A percentile compares a stretch with the other conserved stretches of the same genome.
Evolutionary conservation across 53 echinoderm and acorn worm genomes (phyloP).

Genomic region (Antedon mediterranea): DNA sequence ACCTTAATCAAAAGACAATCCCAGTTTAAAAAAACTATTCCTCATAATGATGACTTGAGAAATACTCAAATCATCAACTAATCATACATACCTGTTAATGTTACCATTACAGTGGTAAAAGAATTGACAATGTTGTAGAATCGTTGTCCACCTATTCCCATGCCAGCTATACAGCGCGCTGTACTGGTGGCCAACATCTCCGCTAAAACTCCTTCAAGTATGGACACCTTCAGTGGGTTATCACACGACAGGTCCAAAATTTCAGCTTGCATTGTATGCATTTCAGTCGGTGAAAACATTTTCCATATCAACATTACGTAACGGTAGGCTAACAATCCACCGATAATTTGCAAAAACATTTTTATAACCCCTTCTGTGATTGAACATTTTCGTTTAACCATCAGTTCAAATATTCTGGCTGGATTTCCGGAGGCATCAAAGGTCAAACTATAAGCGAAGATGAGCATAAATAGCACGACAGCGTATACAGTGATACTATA

Average conservation of each 20-base stretch:
- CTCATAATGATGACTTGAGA: too few species aligned
- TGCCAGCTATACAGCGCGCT: slow-evolving; percentile 37
- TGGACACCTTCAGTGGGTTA: slow-evolving; percentile 30
- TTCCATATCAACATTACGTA: slow-evolving; percentile 58
- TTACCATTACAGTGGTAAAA: slow-evolving; percentile 41
- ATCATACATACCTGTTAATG: slow-evolving; percentile 35
- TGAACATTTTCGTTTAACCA: slow-evolving; percentile 38
- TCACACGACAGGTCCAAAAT: slow-evolving; percentile 25
- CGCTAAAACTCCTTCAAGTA: slow-evolving; percentile 27
- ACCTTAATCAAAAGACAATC: too few species aligned
- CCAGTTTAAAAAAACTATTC: too few species aligned
- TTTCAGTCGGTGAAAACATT: slow-evolving; percentile 23
- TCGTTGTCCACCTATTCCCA: slow-evolving; percentile 19
- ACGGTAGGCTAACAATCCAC: slow-evolving; percentile 41
- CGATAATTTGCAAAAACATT: slow-evolving; percentile 39
- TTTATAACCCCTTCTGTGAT: slow-evolving; percentile 29
- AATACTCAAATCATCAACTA: too few species aligned
- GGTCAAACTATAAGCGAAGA: slow-evolving; percentile 38
- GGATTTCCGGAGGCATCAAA: slow-evolving; percentile 72
- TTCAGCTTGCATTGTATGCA: slow-evolving; percentile 15
- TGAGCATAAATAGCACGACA: slow-evolving; percentile 35
- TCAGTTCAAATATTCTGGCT: slow-evolving; percentile 38
- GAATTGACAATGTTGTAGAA: slow-evolving; percentile 40
- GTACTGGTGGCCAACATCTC: slow-evolving; percentile 38
- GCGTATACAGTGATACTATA: slow-evolving; percentile 39